phyloP scores from a whole-genome alignment of 2,113 vertebrate genomes.

The Platycercus adscitus region DNA sequence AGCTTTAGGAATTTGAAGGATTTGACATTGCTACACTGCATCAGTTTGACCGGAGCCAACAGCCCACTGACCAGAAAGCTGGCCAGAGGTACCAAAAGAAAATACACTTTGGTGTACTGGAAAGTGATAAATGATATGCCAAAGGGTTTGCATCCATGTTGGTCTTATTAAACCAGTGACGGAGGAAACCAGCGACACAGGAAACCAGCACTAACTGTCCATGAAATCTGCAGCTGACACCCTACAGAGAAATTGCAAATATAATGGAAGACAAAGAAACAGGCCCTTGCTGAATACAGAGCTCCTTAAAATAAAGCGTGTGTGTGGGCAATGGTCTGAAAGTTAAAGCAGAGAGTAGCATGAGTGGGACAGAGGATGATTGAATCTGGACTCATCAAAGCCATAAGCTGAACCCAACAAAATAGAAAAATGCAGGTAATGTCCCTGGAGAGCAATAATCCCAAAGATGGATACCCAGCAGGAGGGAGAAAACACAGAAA shows the following conservation, averaged over 20 bases:
- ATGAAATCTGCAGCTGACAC: slow-evolving; percentile 9
- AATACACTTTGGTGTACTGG: neutral
- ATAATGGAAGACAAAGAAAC: slow-evolving; percentile 9
- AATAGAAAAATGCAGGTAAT: neutral
- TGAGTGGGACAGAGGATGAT: neutral
- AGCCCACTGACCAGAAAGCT: neutral
- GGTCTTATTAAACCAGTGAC: slow-evolving; percentile 18
- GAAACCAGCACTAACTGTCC: slow-evolving; percentile 1
- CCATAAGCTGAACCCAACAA: neutral
- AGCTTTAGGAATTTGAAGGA: neutral
- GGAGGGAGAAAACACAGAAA: neutral
- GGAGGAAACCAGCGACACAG: neutral
- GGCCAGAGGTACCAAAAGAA: neutral
- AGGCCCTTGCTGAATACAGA: neutral
- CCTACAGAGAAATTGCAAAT: slow-evolving; percentile 16
- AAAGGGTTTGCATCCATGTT: neutral
- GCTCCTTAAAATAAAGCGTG: slow-evolving; percentile 6
- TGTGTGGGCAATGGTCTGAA: neutral
- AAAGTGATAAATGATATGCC: neutral
- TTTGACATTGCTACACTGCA: neutral
- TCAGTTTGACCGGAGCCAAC: neutral
- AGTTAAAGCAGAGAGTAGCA: neutral
- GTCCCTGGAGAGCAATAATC: neutral
- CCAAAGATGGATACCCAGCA: slow-evolving; percentile 13
- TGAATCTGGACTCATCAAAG: neutral